Evolutionary conservation across 2,797 vertebrate species (phyloP).

Genomic region (Melopsittacus undulatus): DNA sequence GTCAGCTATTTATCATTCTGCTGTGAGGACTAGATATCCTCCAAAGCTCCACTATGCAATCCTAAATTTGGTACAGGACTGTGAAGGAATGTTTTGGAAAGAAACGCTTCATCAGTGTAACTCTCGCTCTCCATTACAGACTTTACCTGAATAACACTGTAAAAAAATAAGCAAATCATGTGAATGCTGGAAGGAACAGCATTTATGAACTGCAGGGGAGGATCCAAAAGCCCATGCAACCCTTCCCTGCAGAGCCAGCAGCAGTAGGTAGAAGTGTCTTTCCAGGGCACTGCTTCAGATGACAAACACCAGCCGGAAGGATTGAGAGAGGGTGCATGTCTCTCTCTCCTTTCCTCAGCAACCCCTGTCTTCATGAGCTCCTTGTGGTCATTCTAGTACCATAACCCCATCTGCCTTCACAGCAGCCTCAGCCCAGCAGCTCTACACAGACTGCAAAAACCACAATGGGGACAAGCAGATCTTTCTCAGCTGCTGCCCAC

Average conservation of each 20-base stretch:
- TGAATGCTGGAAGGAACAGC: background rate
- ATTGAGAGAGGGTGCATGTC: fast-evolving
- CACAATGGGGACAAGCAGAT: background rate
- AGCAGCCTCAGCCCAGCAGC: background rate
- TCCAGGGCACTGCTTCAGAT: fast-evolving
- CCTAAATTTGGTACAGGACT: background rate
- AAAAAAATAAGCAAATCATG: background rate
- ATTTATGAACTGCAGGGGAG: background rate
- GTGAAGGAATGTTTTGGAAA: background rate
- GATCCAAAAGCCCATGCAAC: background rate
- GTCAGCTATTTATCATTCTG: background rate
- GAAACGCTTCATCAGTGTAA: background rate
- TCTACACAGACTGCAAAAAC: background rate
- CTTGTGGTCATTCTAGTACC: background rate
- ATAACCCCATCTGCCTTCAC: background rate
- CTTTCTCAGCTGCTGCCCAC: constrained; percentile 58
- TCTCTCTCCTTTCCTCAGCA: background rate
- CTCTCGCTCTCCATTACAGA: background rate
- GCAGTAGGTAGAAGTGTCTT: background rate
- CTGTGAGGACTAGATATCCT: background rate
- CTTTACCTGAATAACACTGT: background rate
- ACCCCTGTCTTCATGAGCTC: background rate
- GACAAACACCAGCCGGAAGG: background rate
- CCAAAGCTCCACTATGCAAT: background rate
- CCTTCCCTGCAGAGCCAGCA: background rate